phyloP scores from a whole-genome alignment of 2,797 vertebrate species.

The Mionectes olivaceus region DNA sequence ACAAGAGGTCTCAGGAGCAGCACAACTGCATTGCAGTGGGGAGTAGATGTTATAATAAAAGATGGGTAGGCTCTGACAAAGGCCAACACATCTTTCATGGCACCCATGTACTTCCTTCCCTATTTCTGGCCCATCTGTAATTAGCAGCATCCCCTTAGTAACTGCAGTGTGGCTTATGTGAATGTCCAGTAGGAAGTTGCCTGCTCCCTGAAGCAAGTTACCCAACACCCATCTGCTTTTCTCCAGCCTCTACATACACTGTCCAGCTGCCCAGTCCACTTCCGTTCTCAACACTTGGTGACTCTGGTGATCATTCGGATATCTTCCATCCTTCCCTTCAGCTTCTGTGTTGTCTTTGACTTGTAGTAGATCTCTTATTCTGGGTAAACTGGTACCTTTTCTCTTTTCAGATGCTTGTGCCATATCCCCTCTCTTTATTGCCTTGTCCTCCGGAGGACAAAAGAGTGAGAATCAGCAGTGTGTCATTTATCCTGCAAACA shows the following conservation, averaged over 20 bases:
- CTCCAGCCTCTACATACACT: not conserved
- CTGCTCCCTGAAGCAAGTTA: not conserved
- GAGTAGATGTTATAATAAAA: not conserved
- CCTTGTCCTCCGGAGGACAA: not conserved
- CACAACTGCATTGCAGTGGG: not conserved
- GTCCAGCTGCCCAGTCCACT: not conserved
- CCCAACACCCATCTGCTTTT: not conserved
- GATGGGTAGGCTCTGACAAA: not conserved
- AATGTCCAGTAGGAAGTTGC: not conserved
- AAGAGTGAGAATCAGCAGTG: not conserved
- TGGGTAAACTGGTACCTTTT: not conserved
- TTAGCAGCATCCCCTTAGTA: not conserved
- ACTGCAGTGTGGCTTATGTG: not conserved
- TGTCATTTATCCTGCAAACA: not conserved
- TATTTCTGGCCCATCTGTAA: not conserved
- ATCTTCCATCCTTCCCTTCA: not conserved
- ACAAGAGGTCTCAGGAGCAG: not conserved
- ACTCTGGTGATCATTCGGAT: not conserved
- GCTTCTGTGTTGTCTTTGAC: not conserved
- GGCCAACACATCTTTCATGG: rapidly evolving
- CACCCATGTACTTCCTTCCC: not conserved
- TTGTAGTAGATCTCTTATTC: not conserved
- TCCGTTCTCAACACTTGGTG: not conserved
- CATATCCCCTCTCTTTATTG: not conserved
- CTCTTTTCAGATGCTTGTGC: constrained; percentile 17